phyloP scores from a whole-genome alignment of 2,888 invertebrate genomes.

The Lordiphosa fenestrarum region DNA sequence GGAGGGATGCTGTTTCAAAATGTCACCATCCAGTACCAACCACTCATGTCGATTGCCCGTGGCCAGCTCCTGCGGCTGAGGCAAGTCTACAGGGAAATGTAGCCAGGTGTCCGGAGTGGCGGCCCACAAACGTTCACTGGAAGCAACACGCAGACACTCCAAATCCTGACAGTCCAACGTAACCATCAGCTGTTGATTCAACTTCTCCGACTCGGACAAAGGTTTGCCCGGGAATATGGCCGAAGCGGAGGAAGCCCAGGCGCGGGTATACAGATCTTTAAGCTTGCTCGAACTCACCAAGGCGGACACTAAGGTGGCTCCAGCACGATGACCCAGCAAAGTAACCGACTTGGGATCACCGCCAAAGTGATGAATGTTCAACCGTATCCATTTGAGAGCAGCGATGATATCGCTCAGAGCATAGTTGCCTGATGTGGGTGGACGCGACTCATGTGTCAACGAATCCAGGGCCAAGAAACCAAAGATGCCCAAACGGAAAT shows the following conservation, averaged over 20 bases:
- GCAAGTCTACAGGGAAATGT: conserved; percentile 82
- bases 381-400: conserved; percentile 89
- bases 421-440: conserved; percentile 91
- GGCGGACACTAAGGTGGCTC: conserved; percentile 90
- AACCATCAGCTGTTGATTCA: conserved; percentile 84
- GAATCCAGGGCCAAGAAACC: conserved; percentile 90
- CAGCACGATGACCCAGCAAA: conserved; percentile 91
- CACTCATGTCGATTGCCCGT: conserved; percentile 85
- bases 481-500: conserved; percentile 89
- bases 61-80: conserved; percentile 82
- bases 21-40: conserved; percentile 88
- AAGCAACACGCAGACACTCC: conserved; percentile 82
- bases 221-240: conserved; percentile 86
- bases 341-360: conserved; percentile 90
- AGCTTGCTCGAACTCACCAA: conserved; percentile 83
- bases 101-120: conserved; percentile 88
- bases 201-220: conserved; percentile 83
- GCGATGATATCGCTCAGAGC: conserved; percentile 90
- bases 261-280: conserved; percentile 86
- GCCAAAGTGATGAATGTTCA: conserved; percentile 91
- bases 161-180: conserved; percentile 83
- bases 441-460: conserved; percentile 86
- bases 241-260: conserved; percentile 90
- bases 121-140: conserved; percentile 83
- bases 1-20: conserved; percentile 85